These are phyloP conservation scores for Crematogaster levior DNA, from an alignment of 2,888 invertebrate genomes.

Conservation along the genomic window DNA sequence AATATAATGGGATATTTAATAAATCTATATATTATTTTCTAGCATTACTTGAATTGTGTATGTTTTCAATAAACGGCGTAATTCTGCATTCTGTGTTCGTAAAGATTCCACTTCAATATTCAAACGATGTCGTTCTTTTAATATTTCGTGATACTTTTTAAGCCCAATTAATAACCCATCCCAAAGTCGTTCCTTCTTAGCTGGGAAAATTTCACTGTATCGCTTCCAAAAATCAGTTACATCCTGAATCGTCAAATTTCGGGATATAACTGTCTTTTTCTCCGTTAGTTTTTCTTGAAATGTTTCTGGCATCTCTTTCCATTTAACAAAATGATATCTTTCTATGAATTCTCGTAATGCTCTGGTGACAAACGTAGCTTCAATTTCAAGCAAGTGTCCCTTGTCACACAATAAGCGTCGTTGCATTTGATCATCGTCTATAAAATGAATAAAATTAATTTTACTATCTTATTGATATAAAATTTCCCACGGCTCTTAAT, in stretches of 20 bases:
- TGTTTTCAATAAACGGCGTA: conserved; percentile 89
- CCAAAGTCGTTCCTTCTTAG: conserved; percentile 90
- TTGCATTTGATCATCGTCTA: conserved; percentile 48
- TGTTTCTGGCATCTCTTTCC: conserved; percentile 68
- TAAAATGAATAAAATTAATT: conserved; percentile 14
- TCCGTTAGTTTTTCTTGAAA: conserved; percentile 82
- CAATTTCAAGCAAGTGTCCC: conserved; percentile 89
- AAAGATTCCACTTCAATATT: conserved; percentile 89
- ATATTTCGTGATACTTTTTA: conserved; percentile 88
- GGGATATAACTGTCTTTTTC: conserved; percentile 86
- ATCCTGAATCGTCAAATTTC: conserved; percentile 87
- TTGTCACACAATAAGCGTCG: conserved; percentile 75
- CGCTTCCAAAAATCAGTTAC: conserved; percentile 90
- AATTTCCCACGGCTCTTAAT: neutral
- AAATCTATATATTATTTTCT: conserved; percentile 11
- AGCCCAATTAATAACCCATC: conserved; percentile 89
- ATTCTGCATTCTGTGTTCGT: conserved; percentile 89
- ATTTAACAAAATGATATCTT: conserved; percentile 81
- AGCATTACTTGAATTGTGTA: conserved; percentile 84
- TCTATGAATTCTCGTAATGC: conserved; percentile 89
- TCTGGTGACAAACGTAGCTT: conserved; percentile 89
- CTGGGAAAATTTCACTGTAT: conserved; percentile 88
- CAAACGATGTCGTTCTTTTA: conserved; percentile 90
- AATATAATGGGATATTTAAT: neutral
- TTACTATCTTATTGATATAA: neutral